phyloP scores from a whole-genome alignment of 2,113 vertebrate species.

The Pseudopodoces humilis region DNA sequence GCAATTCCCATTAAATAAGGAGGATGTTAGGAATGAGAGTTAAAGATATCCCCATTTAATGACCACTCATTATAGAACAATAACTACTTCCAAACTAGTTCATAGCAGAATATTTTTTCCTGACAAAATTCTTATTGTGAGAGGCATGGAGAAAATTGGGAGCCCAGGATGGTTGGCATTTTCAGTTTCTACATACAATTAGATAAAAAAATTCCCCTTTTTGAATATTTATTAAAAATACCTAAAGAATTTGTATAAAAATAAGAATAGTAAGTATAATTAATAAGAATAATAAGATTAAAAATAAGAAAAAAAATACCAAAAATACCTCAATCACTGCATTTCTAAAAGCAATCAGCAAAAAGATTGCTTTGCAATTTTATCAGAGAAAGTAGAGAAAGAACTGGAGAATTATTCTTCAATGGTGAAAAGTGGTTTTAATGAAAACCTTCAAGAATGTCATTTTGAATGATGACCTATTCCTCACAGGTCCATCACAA shows the following conservation, averaged over 20 bases:
- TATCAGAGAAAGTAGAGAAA: neutral
- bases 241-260: neutral
- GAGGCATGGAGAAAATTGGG: neutral
- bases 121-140: neutral
- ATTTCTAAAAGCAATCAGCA: neutral
- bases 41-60: neutral
- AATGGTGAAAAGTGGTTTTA: neutral
- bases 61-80: neutral
- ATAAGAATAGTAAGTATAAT: neutral
- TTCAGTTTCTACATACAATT: neutral
- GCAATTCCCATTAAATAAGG: neutral
- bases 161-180: neutral
- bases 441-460: accelerated
- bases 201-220: neutral
- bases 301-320: no score
- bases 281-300: neutral
- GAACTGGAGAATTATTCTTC: neutral
- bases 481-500: neutral
- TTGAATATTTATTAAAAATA: neutral
- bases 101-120: neutral
- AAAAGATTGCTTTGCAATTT: neutral
- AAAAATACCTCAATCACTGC: neutral
- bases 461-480: neutral
- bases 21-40: neutral
- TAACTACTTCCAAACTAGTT: neutral